A percentile compares a stretch with the other conserved stretches of the same genome.
These are phyloP conservation scores for Telmatochromis brachygnathus DNA, from an alignment of 2,113 vertebrate species.

Conservation along the genomic window DNA sequence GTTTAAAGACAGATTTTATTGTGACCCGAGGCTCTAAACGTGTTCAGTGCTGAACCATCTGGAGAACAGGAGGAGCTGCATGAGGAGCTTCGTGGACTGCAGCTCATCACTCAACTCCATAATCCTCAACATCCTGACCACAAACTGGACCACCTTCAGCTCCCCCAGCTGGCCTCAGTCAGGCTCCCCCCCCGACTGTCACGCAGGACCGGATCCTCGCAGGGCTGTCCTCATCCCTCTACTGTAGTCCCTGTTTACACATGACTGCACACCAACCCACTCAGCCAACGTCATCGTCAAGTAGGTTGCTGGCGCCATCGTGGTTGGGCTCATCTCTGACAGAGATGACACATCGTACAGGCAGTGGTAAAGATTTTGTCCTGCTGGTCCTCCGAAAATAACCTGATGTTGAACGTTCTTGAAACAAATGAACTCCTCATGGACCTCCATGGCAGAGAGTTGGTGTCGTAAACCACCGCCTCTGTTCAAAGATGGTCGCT, in stretches of 20 bases:
- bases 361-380: background rate
- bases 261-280: background rate
- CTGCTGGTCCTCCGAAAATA: rapidly evolving
- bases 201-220: background rate
- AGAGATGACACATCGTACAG: background rate
- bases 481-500: no score
- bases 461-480: no score
- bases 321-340: background rate
- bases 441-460: background rate
- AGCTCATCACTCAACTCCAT: background rate
- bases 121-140: background rate
- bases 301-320: rapidly evolving
- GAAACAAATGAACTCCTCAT: background rate
- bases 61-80: background rate
- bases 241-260: background rate
- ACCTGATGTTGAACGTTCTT: background rate
- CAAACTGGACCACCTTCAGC: background rate
- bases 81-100: background rate
- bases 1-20: background rate
- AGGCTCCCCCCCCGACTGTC: background rate
- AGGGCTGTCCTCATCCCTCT: rapidly evolving
- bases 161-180: background rate
- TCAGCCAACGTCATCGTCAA: background rate
- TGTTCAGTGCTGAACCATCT: background rate
- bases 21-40: rapidly evolving